These are phyloP conservation scores for Thunnus albacares DNA, from an alignment of 2,797 vertebrate genomes.

Conservation along the genomic window DNA sequence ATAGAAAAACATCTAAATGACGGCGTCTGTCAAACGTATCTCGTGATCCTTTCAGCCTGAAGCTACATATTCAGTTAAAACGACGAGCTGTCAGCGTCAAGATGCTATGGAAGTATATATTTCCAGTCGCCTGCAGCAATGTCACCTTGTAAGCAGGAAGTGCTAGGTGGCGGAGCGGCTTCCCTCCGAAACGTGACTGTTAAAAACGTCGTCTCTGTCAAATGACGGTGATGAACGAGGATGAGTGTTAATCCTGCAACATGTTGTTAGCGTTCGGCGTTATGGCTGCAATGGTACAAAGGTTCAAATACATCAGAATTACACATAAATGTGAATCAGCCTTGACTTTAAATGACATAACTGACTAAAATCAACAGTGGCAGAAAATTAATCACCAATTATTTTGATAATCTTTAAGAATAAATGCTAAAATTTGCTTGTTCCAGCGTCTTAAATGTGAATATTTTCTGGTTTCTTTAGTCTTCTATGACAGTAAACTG, in stretches of 20 bases:
- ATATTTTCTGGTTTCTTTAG: too few species aligned
- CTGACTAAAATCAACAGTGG: too few species aligned
- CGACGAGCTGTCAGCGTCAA: neutral
- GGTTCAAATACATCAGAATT: neutral
- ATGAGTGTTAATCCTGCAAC: neutral
- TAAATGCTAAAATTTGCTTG: too few species aligned
- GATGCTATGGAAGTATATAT: neutral
- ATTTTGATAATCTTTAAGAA: too few species aligned
- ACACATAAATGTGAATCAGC: neutral
- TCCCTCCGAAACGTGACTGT: neutral
- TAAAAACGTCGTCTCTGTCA: neutral
- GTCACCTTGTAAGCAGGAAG: conserved; percentile 4
- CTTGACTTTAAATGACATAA: too few species aligned
- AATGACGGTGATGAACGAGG: neutral
- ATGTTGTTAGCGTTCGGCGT: too few species aligned
- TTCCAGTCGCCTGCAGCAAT: conserved; percentile 7
- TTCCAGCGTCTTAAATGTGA: too few species aligned
- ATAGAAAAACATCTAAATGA: conserved; percentile 29
- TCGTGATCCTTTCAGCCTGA: neutral
- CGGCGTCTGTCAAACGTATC: conserved; percentile 1
- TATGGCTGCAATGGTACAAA: too few species aligned
- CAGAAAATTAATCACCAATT: too few species aligned
- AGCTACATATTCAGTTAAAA: conserved; percentile 17
- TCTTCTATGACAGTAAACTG: too few species aligned
- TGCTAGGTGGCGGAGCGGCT: neutral